phyloP scores from a whole-genome alignment of 1,140 invertebrate species.

The Probaryconus sp. region DNA sequence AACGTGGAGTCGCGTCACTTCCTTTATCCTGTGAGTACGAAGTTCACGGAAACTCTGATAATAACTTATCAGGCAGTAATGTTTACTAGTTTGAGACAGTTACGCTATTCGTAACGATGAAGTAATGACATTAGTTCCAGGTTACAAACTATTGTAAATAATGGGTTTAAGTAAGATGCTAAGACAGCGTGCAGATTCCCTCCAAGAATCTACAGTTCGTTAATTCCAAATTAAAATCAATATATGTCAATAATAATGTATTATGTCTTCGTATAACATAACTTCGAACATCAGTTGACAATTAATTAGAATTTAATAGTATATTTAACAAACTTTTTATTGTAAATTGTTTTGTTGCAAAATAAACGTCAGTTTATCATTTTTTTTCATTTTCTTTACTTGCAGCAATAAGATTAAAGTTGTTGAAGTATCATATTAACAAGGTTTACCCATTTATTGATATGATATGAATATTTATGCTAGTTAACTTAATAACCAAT shows the following conservation, averaged over 20 bases:
- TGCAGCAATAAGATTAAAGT: no score
- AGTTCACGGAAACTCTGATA: conserved; percentile 55
- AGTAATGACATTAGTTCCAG: conserved; percentile 49
- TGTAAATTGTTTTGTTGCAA: no score
- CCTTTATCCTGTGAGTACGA: conserved; percentile 48
- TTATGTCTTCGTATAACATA: no score
- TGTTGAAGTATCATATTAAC: no score
- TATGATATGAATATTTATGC: no score
- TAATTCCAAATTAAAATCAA: conserved; percentile 32
- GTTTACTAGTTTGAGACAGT: conserved; percentile 52
- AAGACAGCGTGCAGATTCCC: conserved; percentile 8
- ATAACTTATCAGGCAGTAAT: conserved; percentile 56
- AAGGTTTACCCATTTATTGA: no score
- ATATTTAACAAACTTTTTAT: no score
- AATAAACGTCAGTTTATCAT: no score
- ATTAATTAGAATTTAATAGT: no score
- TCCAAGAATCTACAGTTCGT: conserved; percentile 20
- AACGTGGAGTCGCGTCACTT: conserved; percentile 28
- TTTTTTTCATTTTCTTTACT: no score
- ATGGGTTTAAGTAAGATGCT: conserved; percentile 47
- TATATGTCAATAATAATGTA: conserved; percentile 26
- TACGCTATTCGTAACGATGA: conserved; percentile 48
- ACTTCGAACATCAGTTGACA: no score
- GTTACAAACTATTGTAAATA: conserved; percentile 40
- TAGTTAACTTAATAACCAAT: no score